A percentile compares a stretch with the other conserved stretches of the same genome.
Evolutionary conservation across 2,113 vertebrate genomes (phyloP).

Genomic region (Elephantulus edwardii): DNA sequence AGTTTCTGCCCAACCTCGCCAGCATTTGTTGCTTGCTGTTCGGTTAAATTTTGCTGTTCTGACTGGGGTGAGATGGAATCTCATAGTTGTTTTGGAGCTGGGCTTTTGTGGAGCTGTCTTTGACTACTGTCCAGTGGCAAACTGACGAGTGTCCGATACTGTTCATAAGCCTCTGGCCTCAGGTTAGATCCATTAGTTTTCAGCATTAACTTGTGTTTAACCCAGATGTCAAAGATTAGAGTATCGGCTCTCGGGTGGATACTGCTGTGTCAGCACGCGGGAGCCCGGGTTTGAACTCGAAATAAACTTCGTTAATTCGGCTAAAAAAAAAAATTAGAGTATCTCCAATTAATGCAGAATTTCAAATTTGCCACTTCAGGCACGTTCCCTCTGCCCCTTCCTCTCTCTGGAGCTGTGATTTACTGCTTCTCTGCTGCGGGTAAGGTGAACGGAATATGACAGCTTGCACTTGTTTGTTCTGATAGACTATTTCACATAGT

Average conservation of each 20-base stretch:
- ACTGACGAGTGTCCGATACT: not conserved
- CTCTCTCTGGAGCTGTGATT: constrained; percentile 11
- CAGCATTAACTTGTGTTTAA: constrained; percentile 33
- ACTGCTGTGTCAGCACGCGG: too few species aligned
- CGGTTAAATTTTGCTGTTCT: too few species aligned
- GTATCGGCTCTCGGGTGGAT: too few species aligned
- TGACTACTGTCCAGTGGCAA: rapidly evolving
- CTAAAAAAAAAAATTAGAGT: constrained; percentile 50
- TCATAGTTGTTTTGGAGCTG: too few species aligned
- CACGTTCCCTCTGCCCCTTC: not conserved
- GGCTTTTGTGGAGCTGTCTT: too few species aligned
- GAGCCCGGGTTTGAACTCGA: too few species aligned
- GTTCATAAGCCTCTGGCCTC: not conserved
- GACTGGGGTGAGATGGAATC: too few species aligned
- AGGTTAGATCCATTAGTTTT: constrained; percentile 49
- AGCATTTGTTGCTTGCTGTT: too few species aligned
- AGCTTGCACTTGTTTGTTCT: not conserved
- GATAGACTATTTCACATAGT: not conserved
- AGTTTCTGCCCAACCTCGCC: too few species aligned
- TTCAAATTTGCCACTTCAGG: constrained; percentile 55
- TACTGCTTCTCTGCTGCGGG: constrained; percentile 40
- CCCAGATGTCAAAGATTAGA: constrained; percentile 20
- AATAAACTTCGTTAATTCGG: too few species aligned
- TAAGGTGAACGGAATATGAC: not conserved
- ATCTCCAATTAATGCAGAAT: constrained; percentile 19